phyloP scores from a whole-genome alignment of 2,113 vertebrate genomes.

The Corydoras sp. region DNA sequence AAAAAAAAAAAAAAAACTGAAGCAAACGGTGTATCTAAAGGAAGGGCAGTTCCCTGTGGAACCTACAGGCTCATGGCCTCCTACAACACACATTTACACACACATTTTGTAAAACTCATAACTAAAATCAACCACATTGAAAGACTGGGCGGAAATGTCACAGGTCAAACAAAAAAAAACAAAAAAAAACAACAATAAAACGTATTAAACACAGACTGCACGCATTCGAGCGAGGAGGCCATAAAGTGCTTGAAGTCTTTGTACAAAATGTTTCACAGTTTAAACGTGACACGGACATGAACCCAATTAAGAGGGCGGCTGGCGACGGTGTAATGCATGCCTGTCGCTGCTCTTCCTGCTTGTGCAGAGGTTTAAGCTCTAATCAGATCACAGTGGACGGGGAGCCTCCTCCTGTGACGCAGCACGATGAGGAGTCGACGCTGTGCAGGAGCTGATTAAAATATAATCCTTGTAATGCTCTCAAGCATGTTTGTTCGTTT shows the following conservation, averaged over 20 bases:
- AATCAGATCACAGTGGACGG: not conserved
- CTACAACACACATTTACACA: not conserved
- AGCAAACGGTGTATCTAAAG: conserved; percentile 30
- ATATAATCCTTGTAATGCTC: not conserved
- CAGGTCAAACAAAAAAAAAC: too few relatives aligned
- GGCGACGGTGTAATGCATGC: conserved; percentile 12
- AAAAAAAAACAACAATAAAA: too few relatives aligned
- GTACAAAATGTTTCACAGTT: conserved; percentile 50
- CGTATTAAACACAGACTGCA: too few relatives aligned
- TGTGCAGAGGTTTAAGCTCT: conserved; percentile 6
- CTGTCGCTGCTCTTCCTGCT: not conserved
- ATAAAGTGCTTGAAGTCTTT: conserved; percentile 31
- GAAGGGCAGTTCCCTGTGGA: conserved; percentile 33
- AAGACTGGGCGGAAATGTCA: not conserved
- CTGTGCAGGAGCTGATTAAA: not conserved
- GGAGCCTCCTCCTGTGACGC: not conserved
- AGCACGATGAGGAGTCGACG: not conserved
- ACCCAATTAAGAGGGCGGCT: not conserved
- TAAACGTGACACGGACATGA: conserved; percentile 6
- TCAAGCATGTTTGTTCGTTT: not conserved
- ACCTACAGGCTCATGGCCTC: not conserved
- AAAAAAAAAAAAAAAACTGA: too few relatives aligned
- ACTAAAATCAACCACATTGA: not conserved
- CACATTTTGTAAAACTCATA: not conserved
- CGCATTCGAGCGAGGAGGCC: not conserved